Conservation (phyloP, 23 tunicate species). For the Trididemnum nubilum region DNA sequence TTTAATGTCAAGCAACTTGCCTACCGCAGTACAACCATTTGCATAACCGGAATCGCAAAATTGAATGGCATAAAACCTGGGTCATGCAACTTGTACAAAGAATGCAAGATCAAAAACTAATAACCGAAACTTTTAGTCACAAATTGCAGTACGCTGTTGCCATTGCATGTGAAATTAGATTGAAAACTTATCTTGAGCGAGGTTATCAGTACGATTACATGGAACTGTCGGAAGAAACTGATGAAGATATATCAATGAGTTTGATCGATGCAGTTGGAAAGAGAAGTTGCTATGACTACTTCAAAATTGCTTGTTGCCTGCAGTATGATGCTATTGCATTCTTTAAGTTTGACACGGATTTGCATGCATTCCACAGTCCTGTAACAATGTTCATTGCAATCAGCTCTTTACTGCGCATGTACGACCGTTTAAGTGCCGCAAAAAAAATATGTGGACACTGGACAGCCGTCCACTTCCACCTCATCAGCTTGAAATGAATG, state of each 20-base stretch:
- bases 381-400: not conserved
- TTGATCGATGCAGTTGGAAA: not conserved
- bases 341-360: not conserved
- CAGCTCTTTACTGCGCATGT: not conserved
- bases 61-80: not conserved
- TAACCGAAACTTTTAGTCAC: not conserved
- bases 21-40: slow-evolving; percentile 23
- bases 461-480: not conserved
- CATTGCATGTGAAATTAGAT: slow-evolving; percentile 28
- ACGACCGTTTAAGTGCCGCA: not conserved
- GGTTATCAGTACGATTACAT: slow-evolving; percentile 11
- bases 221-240: not conserved
- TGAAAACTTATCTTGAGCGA: slow-evolving; percentile 16
- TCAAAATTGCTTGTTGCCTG: not conserved
- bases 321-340: not conserved
- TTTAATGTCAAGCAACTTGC: slow-evolving; percentile 8
- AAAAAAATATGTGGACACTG: too few species aligned
- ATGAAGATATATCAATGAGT: not conserved
- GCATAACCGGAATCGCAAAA: slow-evolving; percentile 1
- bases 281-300: not conserved
- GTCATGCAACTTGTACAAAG: slow-evolving; percentile 8
- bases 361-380: not conserved
- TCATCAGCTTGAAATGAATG: not conserved
- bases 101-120: not conserved
- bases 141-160: slow-evolving; percentile 14